Conservation (phyloP, 2,888 invertebrate species). For the Hyalella azteca region DNA sequence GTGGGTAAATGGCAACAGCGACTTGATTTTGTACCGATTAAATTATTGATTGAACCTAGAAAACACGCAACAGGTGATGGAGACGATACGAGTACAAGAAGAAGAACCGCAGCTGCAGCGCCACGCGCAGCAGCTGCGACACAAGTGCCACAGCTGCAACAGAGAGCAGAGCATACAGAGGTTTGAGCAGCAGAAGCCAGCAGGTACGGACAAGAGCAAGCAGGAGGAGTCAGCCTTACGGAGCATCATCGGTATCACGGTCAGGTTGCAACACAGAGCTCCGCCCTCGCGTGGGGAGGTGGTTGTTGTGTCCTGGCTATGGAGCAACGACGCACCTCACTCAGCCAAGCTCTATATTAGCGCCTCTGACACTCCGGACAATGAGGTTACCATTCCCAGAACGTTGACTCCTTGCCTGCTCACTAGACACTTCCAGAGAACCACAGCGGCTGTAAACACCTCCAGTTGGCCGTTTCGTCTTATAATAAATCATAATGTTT, state of each 20-base stretch:
- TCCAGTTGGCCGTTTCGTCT: too few species aligned
- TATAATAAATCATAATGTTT: too few species aligned
- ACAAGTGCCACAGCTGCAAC: constrained; percentile 20
- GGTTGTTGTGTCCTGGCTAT: constrained; percentile 10
- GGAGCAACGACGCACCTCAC: neutral
- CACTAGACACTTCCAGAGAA: neutral
- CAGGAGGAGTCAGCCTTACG: neutral
- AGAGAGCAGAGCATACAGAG: neutral
- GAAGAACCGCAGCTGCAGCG: neutral
- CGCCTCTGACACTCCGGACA: neutral
- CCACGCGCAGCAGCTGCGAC: neutral
- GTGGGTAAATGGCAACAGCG: too few species aligned
- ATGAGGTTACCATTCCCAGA: constrained; percentile 4
- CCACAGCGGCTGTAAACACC: neutral
- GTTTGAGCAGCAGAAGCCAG: neutral
- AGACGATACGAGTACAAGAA: neutral
- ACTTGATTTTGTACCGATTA: too few species aligned
- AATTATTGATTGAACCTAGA: too few species aligned
- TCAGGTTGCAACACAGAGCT: constrained; percentile 19
- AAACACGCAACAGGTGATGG: too few species aligned
- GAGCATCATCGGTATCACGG: constrained; percentile 12
- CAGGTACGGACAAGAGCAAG: neutral
- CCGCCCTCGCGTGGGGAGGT: constrained; percentile 5
- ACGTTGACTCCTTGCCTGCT: constrained; percentile 1
- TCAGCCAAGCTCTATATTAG: neutral